phyloP scores from a whole-genome alignment of 1,140 invertebrate species.

The Drosophila subpulchrella region DNA sequence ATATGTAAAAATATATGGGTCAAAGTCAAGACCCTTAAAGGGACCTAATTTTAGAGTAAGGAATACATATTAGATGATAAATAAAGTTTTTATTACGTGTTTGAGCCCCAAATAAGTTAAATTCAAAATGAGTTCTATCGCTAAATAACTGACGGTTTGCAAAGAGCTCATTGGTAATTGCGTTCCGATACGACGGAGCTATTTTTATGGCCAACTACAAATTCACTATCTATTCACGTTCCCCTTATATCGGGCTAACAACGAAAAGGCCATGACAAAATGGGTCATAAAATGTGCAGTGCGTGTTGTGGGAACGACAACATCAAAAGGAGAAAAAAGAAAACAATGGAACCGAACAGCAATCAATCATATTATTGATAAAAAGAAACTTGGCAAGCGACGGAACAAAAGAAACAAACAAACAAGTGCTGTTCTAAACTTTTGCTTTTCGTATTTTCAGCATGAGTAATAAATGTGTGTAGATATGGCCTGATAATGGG shows the following conservation, averaged over 20 bases:
- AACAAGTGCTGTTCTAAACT: slow-evolving; percentile 26
- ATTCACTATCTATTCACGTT: slow-evolving; percentile 56
- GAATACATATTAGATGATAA: too few species aligned
- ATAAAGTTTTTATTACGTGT: too few species aligned
- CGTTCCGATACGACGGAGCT: slow-evolving; percentile 40
- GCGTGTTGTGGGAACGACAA: slow-evolving; percentile 27
- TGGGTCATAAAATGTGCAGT: slow-evolving; percentile 66
- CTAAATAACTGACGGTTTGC: neutral
- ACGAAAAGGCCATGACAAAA: slow-evolving; percentile 60
- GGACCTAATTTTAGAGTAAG: neutral
- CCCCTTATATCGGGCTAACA: slow-evolving; percentile 54
- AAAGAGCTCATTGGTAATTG: slow-evolving; percentile 40
- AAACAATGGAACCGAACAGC: slow-evolving; percentile 26
- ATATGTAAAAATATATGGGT: slow-evolving; percentile 9
- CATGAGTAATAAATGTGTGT: slow-evolving; percentile 62
- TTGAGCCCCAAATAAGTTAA: neutral
- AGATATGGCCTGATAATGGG: slow-evolving; percentile 47
- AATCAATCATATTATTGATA: slow-evolving; percentile 69
- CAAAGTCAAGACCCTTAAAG: slow-evolving; percentile 17
- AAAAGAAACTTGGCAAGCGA: slow-evolving; percentile 32
- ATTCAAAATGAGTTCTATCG: slow-evolving; percentile 2
- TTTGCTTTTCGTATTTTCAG: slow-evolving; percentile 29
- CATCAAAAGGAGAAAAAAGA: slow-evolving; percentile 16
- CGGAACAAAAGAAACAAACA: slow-evolving; percentile 9
- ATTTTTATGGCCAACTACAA: slow-evolving; percentile 55